Evolutionary conservation across 2,888 invertebrate species (phyloP).

Genomic region (Lumbricus terrestris): DNA sequence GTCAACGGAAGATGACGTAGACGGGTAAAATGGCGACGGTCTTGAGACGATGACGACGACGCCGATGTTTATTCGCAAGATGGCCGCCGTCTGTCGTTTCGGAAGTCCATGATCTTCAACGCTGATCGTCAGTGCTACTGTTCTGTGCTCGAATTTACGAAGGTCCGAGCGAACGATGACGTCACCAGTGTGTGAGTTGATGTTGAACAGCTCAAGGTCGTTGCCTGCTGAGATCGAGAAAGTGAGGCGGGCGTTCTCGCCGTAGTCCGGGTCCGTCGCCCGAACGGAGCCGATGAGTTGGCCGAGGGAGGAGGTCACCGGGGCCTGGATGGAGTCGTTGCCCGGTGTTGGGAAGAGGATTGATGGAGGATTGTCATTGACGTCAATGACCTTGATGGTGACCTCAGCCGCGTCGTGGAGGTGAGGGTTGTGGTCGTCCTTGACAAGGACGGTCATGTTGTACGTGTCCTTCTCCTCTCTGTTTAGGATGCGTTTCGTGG

Average conservation of each 20-base stretch:
- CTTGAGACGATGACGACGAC: too few species aligned
- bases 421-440: neutral
- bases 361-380: slow-evolving; percentile 38
- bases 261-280: slow-evolving; percentile 87
- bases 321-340: slow-evolving; percentile 28
- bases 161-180: slow-evolving; percentile 16
- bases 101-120: neutral
- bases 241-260: slow-evolving; percentile 81
- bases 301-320: slow-evolving; percentile 20
- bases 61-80: neutral
- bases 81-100: neutral
- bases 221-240: slow-evolving; percentile 54
- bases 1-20: neutral
- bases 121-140: neutral
- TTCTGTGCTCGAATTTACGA: neutral
- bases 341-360: slow-evolving; percentile 34
- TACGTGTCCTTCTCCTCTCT: slow-evolving; percentile 10
- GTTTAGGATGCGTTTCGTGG: neutral
- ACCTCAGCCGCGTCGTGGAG: slow-evolving; percentile 52
- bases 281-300: slow-evolving; percentile 60
- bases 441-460: slow-evolving; percentile 11
- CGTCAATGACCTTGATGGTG: slow-evolving; percentile 32
- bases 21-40: neutral
- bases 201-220: neutral
- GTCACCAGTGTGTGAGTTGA: slow-evolving; percentile 20